Percentiles rank a stretch among this genome's conserved stretches.
Evolutionary conservation across 2,797 vertebrate species (phyloP).

Genomic region (Galagoides demidoff): DNA sequence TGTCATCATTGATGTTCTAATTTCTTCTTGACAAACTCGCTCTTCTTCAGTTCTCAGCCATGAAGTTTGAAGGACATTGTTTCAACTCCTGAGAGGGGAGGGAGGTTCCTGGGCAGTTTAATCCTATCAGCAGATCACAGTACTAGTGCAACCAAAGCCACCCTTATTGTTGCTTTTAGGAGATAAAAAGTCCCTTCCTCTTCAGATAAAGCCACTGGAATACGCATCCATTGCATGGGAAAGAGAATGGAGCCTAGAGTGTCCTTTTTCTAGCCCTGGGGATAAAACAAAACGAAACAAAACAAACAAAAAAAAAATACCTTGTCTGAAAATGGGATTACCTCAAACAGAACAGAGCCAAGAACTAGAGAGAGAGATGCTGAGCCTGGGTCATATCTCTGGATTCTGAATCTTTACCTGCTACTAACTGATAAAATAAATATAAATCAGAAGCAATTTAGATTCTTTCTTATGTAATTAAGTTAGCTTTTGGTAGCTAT

Average conservation of each 20-base stretch:
- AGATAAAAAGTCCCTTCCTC: not conserved
- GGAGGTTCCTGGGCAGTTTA: not conserved
- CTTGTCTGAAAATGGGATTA: not conserved
- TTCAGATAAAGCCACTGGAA: not conserved
- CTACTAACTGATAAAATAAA: not conserved
- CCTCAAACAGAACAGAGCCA: not conserved
- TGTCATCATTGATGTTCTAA: not conserved
- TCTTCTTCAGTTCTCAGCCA: not conserved
- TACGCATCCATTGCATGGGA: not conserved
- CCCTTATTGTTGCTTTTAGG: not conserved
- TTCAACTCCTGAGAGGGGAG: not conserved
- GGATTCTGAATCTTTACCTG: not conserved
- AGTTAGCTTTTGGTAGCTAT: not conserved
- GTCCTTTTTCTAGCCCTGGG: not conserved
- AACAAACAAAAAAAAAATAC: too few relatives aligned
- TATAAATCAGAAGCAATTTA: not conserved
- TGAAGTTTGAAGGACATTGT: not conserved
- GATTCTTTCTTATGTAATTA: not conserved
- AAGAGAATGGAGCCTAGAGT: not conserved
- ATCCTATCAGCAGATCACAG: not conserved
- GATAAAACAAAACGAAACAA: not conserved
- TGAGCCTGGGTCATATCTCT: not conserved
- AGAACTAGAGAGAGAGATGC: not conserved
- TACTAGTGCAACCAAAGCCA: not conserved
- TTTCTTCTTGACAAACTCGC: not conserved